Evolutionary conservation across 2,888 invertebrate genomes (phyloP), one percentile per base, ranked within the genome.

Genomic region (Argynnis bischoffii): DNA sequence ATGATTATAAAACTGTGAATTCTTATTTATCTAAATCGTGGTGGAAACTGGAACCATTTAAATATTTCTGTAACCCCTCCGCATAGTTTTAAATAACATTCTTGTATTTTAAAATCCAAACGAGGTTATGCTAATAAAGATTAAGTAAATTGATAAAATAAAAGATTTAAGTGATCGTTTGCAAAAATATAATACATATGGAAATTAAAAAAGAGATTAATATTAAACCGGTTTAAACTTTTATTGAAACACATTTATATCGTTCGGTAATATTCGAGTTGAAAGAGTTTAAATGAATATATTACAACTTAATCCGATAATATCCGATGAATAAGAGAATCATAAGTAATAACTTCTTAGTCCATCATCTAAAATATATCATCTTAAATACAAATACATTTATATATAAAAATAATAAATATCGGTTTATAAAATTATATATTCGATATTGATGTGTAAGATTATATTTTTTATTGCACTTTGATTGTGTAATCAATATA

Each of bases 141-240:
- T 11, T 0, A 41, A 4, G 26, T 6, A 51, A 14, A 53, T 14
- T 14, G 16, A 18, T 0, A 16, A 56, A 18, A n/a, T n/a, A n/a
- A 18, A 18, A 3, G 0, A 26, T 15, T 48, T 56, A 46, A 1
- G 8, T 16, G 8, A 26, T 26, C 11, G 1, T 18, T 18, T 21
- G 26, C 5, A 21, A 21, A 15, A 15, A 47, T 15, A 26, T 5
- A 41, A 18, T n/a, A 21, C 11, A 26, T n/a, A 59, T 47, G 47
- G 13, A 59, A 48, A n/a, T 59, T 11, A 18, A 48, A 57, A 56
- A 21, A 47, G 6, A 16, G 16, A 11, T 55, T 16, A 55, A 21
- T 8, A 48, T 59, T 48, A 11, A 59, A 59, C 57, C 57, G 57
- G 57, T 59, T 59, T 59, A 15, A 26, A 59, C 8, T 15, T 48